Percentiles rank a stretch among this genome's conserved stretches.
phyloP scores from a whole-genome alignment of 2,888 invertebrate genomes.

The Magallana nippona region DNA sequence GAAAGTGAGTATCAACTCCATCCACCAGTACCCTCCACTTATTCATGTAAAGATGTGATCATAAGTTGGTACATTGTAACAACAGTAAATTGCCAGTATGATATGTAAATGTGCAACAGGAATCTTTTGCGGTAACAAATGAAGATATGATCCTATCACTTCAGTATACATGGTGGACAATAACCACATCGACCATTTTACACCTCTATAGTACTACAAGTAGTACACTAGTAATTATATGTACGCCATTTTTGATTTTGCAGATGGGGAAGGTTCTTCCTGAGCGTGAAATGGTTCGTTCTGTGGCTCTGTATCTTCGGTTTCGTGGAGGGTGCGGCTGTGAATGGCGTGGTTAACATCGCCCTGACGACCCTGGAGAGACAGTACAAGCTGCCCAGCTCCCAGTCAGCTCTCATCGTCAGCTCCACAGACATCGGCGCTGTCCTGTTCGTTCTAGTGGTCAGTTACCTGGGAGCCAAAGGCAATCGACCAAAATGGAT shows the following conservation, averaged over 20 bases:
- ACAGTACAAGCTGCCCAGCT: constrained; percentile 64
- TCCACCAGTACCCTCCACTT: background rate
- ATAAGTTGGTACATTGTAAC: too few species aligned
- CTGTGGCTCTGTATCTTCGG: constrained; percentile 56
- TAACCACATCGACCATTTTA: too few species aligned
- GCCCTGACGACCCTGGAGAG: constrained; percentile 67
- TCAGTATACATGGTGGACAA: too few species aligned
- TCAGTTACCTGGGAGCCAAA: constrained; percentile 58
- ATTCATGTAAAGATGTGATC: too few species aligned
- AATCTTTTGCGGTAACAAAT: too few species aligned
- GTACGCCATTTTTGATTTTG: background rate
- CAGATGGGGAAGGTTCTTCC: constrained; percentile 45
- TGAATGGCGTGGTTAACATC: constrained; percentile 68
- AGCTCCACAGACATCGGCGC: constrained; percentile 70
- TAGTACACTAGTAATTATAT: too few species aligned
- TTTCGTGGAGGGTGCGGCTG: constrained; percentile 64
- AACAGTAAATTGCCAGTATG: too few species aligned
- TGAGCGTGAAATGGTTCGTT: constrained; percentile 55
- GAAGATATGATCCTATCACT: too few species aligned
- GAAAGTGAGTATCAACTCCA: constrained; percentile 14
- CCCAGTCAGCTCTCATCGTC: constrained; percentile 65
- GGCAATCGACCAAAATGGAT: constrained; percentile 83
- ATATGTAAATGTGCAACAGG: too few species aligned
- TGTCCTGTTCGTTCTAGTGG: constrained; percentile 62
- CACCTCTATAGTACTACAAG: too few species aligned